phyloP scores from a whole-genome alignment of 2,888 invertebrate species.

The Hydrotaea diabolus region DNA sequence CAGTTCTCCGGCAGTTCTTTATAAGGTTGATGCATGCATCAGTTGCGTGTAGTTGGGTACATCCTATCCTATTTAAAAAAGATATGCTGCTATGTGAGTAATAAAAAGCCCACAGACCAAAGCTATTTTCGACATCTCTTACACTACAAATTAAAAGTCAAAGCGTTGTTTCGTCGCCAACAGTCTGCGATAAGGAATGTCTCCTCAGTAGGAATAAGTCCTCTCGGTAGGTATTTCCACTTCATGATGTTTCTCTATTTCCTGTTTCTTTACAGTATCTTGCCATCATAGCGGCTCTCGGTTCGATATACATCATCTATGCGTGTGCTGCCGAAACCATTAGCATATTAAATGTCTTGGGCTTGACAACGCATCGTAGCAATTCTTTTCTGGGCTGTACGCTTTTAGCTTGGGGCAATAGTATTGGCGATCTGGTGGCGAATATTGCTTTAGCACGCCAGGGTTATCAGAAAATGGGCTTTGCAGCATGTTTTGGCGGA shows the following conservation, averaged over 20 bases:
- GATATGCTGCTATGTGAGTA: no score
- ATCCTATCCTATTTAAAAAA: no score
- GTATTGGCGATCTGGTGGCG: slow-evolving; percentile 82
- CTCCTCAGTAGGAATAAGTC: no score
- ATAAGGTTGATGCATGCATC: no score
- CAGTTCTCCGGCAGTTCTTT: no score
- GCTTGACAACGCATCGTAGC: slow-evolving; percentile 82
- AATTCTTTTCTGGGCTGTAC: slow-evolving; percentile 84
- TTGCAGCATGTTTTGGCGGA: slow-evolving; percentile 86
- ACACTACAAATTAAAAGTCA: no score
- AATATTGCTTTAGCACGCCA: slow-evolving; percentile 83
- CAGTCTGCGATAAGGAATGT: no score
- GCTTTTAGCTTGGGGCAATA: slow-evolving; percentile 85
- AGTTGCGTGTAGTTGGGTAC: no score
- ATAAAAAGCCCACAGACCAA: no score
- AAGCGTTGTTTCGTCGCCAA: no score
- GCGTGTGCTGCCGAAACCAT: slow-evolving; percentile 84
- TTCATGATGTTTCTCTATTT: no score
- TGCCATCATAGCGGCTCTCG: slow-evolving; percentile 68
- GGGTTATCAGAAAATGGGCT: slow-evolving; percentile 85
- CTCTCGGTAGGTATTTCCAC: not conserved
- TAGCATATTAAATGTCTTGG: slow-evolving; percentile 82
- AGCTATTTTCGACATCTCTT: no score
- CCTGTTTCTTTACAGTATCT: slow-evolving; percentile 64
- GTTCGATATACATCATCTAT: slow-evolving; percentile 83